These are phyloP conservation scores for Syrmaticus mikado DNA, from an alignment of 2,113 vertebrate species.

Conservation along the genomic window DNA sequence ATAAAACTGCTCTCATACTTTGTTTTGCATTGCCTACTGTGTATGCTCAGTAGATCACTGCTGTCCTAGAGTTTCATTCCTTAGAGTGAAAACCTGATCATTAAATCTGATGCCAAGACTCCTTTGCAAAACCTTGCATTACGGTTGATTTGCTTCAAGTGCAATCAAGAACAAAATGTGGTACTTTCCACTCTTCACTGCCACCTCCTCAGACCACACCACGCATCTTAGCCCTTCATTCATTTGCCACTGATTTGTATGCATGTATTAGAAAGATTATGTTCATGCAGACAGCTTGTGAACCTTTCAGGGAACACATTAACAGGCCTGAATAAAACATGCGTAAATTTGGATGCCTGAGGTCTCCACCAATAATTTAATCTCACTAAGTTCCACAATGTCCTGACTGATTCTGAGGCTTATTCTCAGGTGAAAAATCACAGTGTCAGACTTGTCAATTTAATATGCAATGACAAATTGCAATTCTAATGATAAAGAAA, in stretches of 20 bases:
- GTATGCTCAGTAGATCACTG: not conserved
- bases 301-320: not conserved
- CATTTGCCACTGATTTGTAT: not conserved
- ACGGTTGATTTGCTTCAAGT: not conserved
- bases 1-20: not conserved
- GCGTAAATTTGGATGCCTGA: not conserved
- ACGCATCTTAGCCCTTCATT: not conserved
- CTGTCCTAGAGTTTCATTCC: not conserved
- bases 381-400: not conserved
- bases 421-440: not conserved
- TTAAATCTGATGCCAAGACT: not conserved
- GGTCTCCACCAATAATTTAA: not conserved
- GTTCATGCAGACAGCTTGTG: not conserved
- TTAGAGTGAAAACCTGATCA: not conserved
- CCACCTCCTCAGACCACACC: not conserved
- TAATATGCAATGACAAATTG: not conserved
- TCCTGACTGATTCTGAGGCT: not conserved
- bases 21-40: not conserved
- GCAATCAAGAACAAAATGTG: not conserved
- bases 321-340: not conserved
- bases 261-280: not conserved
- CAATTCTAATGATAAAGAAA: not conserved
- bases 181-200: not conserved
- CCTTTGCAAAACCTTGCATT: conserved; percentile 19
- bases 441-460: not conserved